Percentiles rank a stretch among this genome's conserved stretches.
These are phyloP conservation scores for Sciurus vulgaris DNA, from an alignment of 2,797 vertebrate species.

Conservation along the genomic window DNA sequence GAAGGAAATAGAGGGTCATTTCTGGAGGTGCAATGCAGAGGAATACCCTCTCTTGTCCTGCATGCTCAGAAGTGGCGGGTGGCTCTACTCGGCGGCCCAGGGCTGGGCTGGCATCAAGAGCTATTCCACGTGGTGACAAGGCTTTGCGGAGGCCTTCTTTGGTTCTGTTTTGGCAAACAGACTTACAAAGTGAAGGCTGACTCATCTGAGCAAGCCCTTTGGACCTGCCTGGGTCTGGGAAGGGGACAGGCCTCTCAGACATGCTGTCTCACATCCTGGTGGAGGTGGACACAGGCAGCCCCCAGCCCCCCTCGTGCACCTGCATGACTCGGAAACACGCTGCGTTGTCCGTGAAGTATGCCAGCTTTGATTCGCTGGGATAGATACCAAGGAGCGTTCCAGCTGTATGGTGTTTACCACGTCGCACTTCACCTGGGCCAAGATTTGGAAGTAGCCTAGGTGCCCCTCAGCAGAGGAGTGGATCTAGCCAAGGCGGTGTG, in stretches of 20 bases:
- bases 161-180: background rate
- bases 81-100: background rate
- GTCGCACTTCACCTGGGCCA: too few relatives aligned
- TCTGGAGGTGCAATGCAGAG: slow-evolving; percentile 29
- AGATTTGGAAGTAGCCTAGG: too few relatives aligned
- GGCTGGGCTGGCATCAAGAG: background rate
- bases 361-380: too few relatives aligned
- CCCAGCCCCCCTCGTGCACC: too few relatives aligned
- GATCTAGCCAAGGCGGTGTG: too few relatives aligned
- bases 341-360: too few relatives aligned
- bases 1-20: slow-evolving; percentile 56
- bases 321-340: too few relatives aligned
- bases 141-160: background rate
- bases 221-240: background rate
- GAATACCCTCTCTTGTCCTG: background rate
- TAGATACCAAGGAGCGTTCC: too few relatives aligned
- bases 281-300: too few relatives aligned
- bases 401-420: too few relatives aligned
- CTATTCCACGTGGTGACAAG: background rate
- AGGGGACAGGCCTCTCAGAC: background rate
- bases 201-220: background rate
- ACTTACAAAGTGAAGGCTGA: background rate
- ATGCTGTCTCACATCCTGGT: background rate
- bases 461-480: too few relatives aligned
- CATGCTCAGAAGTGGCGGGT: background rate